A percentile compares a stretch with the other conserved stretches of the same genome.
Evolutionary conservation across 2,113 vertebrate species (phyloP).

Genomic region (Paramormyrops kingsleyae): DNA sequence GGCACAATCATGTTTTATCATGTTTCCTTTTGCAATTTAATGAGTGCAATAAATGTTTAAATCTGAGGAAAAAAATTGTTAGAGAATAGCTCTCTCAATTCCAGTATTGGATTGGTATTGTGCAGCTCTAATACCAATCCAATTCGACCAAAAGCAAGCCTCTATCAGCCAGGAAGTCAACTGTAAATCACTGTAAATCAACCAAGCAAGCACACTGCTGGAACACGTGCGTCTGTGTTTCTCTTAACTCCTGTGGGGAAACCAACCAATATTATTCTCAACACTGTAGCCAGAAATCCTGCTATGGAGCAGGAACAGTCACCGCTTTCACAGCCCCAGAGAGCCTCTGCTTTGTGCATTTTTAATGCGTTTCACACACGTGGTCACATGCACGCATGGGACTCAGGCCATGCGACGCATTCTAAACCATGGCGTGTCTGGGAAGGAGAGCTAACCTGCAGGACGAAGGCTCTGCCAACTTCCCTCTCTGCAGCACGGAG

Average conservation of each 20-base stretch:
- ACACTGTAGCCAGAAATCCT: not conserved
- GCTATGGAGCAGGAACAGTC: not conserved
- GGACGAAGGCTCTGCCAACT: not conserved
- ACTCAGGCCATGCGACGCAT: not conserved
- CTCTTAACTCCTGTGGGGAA: constrained; percentile 34
- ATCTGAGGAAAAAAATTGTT: too few species aligned
- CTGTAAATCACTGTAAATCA: constrained; percentile 49
- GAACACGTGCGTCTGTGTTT: constrained; percentile 14
- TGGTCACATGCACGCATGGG: not conserved
- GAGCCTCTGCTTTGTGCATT: not conserved
- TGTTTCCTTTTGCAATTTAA: too few species aligned
- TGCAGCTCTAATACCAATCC: constrained; percentile 14
- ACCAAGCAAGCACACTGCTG: constrained; percentile 22
- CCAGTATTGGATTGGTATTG: too few species aligned
- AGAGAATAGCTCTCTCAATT: too few species aligned
- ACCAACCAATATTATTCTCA: constrained; percentile 30
- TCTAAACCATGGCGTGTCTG: not conserved
- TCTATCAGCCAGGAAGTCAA: constrained; percentile 30
- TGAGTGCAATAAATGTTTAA: too few species aligned
- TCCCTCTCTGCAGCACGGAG: not conserved
- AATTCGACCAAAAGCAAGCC: constrained; percentile 42
- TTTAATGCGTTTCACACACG: not conserved
- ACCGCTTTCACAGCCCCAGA: not conserved
- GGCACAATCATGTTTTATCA: too few species aligned
- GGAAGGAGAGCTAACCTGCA: not conserved